Evolutionary conservation across 2,797 vertebrate species (phyloP).

Genomic region (Synaphobranchus kaupii): DNA sequence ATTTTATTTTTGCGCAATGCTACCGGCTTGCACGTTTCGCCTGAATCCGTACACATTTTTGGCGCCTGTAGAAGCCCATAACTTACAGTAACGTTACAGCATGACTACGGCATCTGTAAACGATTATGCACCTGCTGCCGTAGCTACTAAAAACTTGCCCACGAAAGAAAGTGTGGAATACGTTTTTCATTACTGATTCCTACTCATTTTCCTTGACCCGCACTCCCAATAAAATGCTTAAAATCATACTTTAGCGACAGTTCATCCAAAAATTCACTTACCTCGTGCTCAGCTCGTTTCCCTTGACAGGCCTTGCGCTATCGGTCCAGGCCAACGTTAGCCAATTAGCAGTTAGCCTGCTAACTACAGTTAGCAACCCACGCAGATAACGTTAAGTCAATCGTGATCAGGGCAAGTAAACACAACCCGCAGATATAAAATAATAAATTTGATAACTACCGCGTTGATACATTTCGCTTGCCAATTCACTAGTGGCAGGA

Average conservation of each 20-base stretch:
- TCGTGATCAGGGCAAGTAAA: background rate
- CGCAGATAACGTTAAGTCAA: background rate
- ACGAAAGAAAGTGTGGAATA: background rate
- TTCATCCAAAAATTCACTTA: background rate
- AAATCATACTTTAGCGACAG: background rate
- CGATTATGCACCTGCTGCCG: slow-evolving; percentile 24
- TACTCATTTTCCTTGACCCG: background rate
- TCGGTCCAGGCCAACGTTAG: background rate
- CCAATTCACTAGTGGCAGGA: background rate
- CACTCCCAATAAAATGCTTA: background rate
- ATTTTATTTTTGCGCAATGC: background rate
- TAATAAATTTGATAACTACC: too few species aligned
- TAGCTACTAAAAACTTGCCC: background rate
- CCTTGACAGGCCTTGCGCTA: background rate
- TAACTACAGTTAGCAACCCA: background rate
- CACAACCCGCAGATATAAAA: background rate
- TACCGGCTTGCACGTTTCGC: background rate
- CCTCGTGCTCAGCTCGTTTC: background rate
- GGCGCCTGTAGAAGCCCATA: background rate
- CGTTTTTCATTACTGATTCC: background rate
- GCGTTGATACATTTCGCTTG: background rate
- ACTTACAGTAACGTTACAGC: background rate
- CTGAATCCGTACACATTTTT: background rate
- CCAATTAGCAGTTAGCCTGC: slow-evolving; percentile 1
- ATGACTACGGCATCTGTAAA: slow-evolving; percentile 1